Conservation (phyloP, 2,113 vertebrate species). For the Meleagris gallopavo region DNA sequence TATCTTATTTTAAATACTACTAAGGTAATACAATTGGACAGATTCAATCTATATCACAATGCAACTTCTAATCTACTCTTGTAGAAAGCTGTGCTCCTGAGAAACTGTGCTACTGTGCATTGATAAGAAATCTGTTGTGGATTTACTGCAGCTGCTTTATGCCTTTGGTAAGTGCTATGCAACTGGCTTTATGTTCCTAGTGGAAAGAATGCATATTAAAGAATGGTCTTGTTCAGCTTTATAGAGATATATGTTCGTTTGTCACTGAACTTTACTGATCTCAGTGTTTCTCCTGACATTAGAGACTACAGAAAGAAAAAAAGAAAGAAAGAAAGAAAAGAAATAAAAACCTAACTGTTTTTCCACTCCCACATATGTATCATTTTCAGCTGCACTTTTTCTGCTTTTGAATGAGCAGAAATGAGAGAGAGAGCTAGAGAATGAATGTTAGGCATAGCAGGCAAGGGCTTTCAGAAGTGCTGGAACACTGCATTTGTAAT, state of each 20-base stretch:
- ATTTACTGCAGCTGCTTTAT: not conserved
- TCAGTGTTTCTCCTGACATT: not conserved
- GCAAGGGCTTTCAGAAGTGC: not conserved
- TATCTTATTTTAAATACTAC: slow-evolving; percentile 9
- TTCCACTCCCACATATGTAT: rapidly evolving
- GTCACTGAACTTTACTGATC: not conserved
- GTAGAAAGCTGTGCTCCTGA: not conserved
- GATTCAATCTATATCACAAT: not conserved
- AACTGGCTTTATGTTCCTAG: not conserved
- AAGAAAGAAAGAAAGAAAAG: not conserved
- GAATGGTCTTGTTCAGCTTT: not conserved
- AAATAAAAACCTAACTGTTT: not conserved
- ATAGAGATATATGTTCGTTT: not conserved
- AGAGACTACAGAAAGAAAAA: not conserved
- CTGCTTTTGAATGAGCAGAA: no score
- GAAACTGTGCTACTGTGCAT: not conserved
- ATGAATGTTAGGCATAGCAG: not conserved
- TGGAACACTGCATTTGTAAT: not conserved
- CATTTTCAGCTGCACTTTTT: not conserved
- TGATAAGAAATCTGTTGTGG: not conserved
- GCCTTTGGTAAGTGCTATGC: slow-evolving; percentile 14
- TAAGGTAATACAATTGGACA: not conserved
- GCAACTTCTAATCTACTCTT: slow-evolving; percentile 1
- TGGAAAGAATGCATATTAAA: not conserved
- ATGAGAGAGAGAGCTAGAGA: no score